Evolutionary conservation across 2,797 vertebrate species (phyloP), one percentile per base, ranked within the genome.

Genomic region (Crenichthys baileyi): DNA sequence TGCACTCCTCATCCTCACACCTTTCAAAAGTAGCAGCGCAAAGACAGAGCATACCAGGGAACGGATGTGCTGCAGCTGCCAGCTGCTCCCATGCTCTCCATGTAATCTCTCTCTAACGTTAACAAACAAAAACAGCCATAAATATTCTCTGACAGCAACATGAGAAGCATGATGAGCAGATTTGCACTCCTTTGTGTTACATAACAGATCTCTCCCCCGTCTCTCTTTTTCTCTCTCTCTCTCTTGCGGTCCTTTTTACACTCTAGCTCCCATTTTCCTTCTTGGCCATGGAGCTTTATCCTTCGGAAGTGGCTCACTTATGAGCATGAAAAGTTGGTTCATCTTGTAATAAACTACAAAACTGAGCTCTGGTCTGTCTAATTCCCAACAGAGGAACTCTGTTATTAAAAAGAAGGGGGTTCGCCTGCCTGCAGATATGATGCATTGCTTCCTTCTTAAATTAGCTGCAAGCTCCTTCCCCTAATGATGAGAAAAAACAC

Each of bases 121-220:
- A 70, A 70, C 81, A 83, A 92, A 93, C 90, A 36, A 93, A 91
- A 95, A 88, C 84, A 89, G 84, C 83, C 90, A 81, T 84, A 88
- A 83, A 72, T 89, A 90, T 90, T 88, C 84, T 89, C 86, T 92
- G 88, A 91, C 88, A 90, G 87, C 89, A 91, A 93, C 93, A 93
- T 88, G 86, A 93, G 91, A 81, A 88, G 90, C 94, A 93, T 91
- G 92, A 93, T 93, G 92, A 94, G 88, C 88, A 94, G 91, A 94
- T 95, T 93, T 94, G 86, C 91, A 92, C 92, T 91, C 87, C 87
- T 79, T 70, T 72, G 76, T 79, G 85, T 95, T 94, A 93, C 76
- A 81, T 94, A 94, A 95, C 86, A 87, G 46, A 77, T 80, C 84
- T 79, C 67, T 70, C 65, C 65, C 76, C 77, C 39, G 70, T 60